Conservation (phyloP, 2,888 invertebrate species). For the Petrophora chlorosata region DNA sequence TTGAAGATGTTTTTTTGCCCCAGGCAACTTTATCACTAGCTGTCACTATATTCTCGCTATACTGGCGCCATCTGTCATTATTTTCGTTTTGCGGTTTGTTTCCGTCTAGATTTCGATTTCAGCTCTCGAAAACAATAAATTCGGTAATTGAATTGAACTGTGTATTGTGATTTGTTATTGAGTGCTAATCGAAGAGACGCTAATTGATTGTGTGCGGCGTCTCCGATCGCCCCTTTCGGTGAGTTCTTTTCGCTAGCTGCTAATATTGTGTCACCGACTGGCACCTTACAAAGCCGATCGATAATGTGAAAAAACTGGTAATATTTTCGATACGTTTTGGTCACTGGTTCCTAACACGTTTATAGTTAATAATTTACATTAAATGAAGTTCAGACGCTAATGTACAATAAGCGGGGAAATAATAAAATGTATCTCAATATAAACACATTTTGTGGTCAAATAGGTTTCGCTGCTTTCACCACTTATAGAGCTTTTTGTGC, state of each 20-base stretch:
- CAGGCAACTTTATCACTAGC: not conserved
- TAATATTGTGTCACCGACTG: constrained; percentile 14
- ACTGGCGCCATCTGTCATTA: constrained; percentile 1
- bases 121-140: not conserved
- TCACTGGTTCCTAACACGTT: constrained; percentile 30
- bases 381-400: too few species aligned
- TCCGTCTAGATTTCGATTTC: not conserved
- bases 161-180: constrained; percentile 5
- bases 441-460: too few species aligned
- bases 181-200: constrained; percentile 8
- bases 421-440: too few species aligned
- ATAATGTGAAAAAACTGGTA: constrained; percentile 63
- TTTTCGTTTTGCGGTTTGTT: constrained; percentile 20
- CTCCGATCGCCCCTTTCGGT: constrained; percentile 7
- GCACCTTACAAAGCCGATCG: constrained; percentile 64
- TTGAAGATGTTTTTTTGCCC: not conserved
- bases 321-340: too few species aligned
- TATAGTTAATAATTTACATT: too few species aligned
- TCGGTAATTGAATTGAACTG: not conserved
- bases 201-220: not conserved
- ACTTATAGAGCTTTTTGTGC: too few species aligned
- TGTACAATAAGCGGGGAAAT: too few species aligned
- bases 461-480: too few species aligned
- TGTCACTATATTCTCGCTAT: not conserved
- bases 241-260: constrained; percentile 6